Conservation (phyloP, 2,113 vertebrate species). For the Castor canadensis region DNA sequence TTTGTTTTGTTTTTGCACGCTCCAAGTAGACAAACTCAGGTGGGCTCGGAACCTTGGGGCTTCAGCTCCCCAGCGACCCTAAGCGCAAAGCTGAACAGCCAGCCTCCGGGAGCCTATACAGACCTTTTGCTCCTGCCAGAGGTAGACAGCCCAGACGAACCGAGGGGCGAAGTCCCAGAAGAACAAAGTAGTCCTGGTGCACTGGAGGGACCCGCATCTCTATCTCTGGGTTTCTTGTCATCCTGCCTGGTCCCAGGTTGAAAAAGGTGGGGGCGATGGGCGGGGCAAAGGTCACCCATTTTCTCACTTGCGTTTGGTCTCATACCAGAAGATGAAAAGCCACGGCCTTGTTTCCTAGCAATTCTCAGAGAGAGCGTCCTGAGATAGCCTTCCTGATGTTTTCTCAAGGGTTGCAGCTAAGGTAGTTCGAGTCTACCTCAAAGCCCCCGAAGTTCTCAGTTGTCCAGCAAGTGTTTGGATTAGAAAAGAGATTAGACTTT, state of each 20-base stretch:
- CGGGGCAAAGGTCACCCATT: not conserved
- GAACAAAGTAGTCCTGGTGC: too few relatives aligned
- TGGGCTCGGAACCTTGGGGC: not conserved
- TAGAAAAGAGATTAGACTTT: slow-evolving; percentile 35
- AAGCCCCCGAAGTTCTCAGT: slow-evolving; percentile 36
- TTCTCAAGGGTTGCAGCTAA: slow-evolving; percentile 2
- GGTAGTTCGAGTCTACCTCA: slow-evolving; percentile 9
- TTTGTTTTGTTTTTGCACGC: not conserved
- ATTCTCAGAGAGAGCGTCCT: not conserved
- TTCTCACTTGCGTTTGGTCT: not conserved
- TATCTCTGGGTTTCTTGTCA: not conserved
- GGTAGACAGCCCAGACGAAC: rapidly evolving
- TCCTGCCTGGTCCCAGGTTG: not conserved
- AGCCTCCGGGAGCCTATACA: not conserved
- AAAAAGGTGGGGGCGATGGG: rapidly evolving
- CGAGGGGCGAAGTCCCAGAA: not conserved
- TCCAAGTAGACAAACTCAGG: not conserved
- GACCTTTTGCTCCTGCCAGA: not conserved
- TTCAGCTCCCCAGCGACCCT: rapidly evolving
- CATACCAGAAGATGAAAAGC: not conserved
- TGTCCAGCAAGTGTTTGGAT: not conserved
- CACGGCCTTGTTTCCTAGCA: not conserved
- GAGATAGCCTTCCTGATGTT: slow-evolving; percentile 32
- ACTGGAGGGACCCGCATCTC: not conserved
- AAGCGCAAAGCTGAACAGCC: rapidly evolving